Evolutionary conservation across 2,113 vertebrate genomes (phyloP).

Genomic region (Cheilinus undulatus): DNA sequence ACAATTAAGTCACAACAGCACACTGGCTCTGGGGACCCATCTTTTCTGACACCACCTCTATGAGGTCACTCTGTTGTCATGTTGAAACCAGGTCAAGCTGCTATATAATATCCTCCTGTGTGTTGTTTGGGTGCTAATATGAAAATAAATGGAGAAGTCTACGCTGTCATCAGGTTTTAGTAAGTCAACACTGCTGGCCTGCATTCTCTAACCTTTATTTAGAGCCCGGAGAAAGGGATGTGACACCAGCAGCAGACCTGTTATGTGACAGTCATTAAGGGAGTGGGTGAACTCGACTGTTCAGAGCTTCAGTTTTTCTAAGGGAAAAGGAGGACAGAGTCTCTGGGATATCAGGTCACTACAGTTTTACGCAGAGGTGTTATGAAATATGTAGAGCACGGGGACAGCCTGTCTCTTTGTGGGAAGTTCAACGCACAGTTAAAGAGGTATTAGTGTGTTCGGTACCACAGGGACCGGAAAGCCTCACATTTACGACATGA

Average conservation of each 20-base stretch:
- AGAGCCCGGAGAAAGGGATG: slow-evolving; percentile 11
- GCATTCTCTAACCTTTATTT: slow-evolving; percentile 36
- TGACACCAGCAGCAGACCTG: slow-evolving; percentile 9
- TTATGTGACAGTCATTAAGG: slow-evolving; percentile 51
- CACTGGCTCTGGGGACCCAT: slow-evolving; percentile 41
- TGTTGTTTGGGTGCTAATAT: slow-evolving; percentile 5
- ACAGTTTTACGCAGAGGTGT: slow-evolving; percentile 39
- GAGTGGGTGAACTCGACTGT: slow-evolving; percentile 18
- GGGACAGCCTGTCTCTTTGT: slow-evolving; percentile 22
- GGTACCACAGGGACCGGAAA: not conserved
- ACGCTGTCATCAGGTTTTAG: not conserved
- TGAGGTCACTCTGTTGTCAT: slow-evolving; percentile 44
- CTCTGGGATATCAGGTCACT: slow-evolving; percentile 58
- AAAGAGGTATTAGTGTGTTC: slow-evolving; percentile 20
- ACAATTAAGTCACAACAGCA: slow-evolving; percentile 45
- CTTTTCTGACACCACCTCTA: slow-evolving; percentile 32
- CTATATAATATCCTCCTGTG: slow-evolving; percentile 1
- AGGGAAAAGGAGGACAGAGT: slow-evolving; percentile 49
- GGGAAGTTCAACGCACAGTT: slow-evolving; percentile 6
- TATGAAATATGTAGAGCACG: slow-evolving; percentile 63
- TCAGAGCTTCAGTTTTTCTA: slow-evolving; percentile 13
- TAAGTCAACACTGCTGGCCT: slow-evolving; percentile 26
- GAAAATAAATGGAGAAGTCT: slow-evolving; percentile 37
- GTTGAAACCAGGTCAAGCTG: slow-evolving; percentile 37
- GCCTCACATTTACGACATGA: not conserved